phyloP scores from a whole-genome alignment of 2,888 invertebrate genomes.

The Apamea monoglypha region DNA sequence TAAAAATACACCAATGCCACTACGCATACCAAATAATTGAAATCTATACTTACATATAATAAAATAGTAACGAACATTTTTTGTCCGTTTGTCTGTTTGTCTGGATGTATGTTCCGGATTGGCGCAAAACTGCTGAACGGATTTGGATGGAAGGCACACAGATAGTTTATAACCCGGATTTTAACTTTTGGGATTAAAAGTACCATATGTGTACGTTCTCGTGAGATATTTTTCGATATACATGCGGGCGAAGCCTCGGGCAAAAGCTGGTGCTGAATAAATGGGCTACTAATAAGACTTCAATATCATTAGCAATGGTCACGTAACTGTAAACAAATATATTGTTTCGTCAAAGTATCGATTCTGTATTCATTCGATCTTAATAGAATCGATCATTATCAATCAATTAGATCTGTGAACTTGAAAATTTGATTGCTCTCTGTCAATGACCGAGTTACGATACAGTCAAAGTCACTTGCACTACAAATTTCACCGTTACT shows the following conservation, averaged over 20 bases:
- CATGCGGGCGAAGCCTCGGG: background rate
- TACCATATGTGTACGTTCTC: too few species aligned
- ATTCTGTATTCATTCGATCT: constrained; percentile 33
- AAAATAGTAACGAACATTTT: too few species aligned
- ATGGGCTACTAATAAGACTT: constrained; percentile 22
- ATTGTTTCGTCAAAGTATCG: constrained; percentile 32
- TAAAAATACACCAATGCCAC: constrained; percentile 13
- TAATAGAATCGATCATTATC: constrained; percentile 56
- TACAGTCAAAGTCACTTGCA: background rate
- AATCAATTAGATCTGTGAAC: constrained; percentile 55
- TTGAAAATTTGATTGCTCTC: constrained; percentile 58
- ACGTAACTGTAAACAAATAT: constrained; percentile 38
- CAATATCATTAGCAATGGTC: constrained; percentile 25
- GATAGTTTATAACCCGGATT: background rate
- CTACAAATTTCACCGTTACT: too few species aligned
- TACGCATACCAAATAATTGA: background rate
- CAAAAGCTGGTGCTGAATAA: constrained; percentile 1
- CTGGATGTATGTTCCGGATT: background rate
- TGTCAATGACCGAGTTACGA: constrained; percentile 62
- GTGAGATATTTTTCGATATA: background rate
- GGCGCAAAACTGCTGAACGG: background rate
- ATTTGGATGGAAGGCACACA: background rate
- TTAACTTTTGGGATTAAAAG: too few species aligned
- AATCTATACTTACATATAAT: background rate
- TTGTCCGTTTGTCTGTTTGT: background rate